phyloP scores from a whole-genome alignment of 2,797 vertebrate species.

The Pteropus rufus region DNA sequence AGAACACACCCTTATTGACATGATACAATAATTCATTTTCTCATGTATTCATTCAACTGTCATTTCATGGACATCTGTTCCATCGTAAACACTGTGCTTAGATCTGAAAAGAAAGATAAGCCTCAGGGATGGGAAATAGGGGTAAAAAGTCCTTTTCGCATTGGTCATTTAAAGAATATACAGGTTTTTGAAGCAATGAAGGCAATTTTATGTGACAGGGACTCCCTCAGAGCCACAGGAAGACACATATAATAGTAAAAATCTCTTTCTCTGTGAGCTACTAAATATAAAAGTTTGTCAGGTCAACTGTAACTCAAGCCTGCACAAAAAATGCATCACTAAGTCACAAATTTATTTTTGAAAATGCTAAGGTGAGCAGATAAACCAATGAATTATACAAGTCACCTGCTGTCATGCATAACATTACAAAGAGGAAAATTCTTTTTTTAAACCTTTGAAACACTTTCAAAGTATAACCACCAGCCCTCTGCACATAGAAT shows the following conservation, averaged over 20 bases:
- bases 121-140: not conserved
- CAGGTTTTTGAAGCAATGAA: conserved; percentile 20
- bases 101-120: not conserved
- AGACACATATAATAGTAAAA: conserved; percentile 10
- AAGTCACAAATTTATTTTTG: conserved; percentile 20
- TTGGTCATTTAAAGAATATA: not conserved
- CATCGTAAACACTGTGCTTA: not conserved
- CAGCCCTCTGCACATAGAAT: not conserved
- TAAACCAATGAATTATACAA: conserved; percentile 20
- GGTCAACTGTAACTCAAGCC: not conserved
- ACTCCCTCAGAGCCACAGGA: not conserved
- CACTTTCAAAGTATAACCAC: not conserved
- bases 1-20: not conserved
- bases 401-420: not conserved
- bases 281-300: conserved; percentile 2
- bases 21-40: not conserved
- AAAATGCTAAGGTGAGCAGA: conserved; percentile 34
- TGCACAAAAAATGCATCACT: not conserved
- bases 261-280: not conserved
- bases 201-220: conserved; percentile 5
- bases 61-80: not conserved
- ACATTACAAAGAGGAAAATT: not conserved
- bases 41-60: not conserved
- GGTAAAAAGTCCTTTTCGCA: not conserved
- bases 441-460: conserved; percentile 15